A percentile compares a stretch with the other conserved stretches of the same genome.
These are phyloP conservation scores for Steinernema carpocapsae DNA, from an alignment of 2,888 invertebrate species.

Conservation along the genomic window DNA sequence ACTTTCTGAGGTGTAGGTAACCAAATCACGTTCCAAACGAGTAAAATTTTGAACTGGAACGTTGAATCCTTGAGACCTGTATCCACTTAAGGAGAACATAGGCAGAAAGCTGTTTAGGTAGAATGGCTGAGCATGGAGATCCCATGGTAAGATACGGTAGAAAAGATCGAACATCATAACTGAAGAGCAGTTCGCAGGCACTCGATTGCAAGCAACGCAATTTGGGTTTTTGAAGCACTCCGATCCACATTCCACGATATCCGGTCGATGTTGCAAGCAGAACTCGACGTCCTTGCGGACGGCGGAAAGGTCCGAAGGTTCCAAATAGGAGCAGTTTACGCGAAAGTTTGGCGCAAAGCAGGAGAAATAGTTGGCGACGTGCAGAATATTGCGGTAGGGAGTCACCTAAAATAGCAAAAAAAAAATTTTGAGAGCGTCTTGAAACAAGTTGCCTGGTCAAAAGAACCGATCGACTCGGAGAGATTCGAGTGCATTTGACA, in stretches of 20 bases:
- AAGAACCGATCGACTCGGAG: conserved; percentile 43
- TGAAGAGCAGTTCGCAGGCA: conserved; percentile 57
- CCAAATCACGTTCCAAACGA: conserved; percentile 31
- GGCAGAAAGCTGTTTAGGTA: conserved; percentile 64
- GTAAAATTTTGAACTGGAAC: conserved; percentile 25
- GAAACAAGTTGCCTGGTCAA: conserved; percentile 44
- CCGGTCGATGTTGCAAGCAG: conserved; percentile 48
- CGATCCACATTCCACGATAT: conserved; percentile 48
- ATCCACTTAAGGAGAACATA: conserved; percentile 61
- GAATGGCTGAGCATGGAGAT: conserved; percentile 49
- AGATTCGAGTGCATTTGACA: conserved; percentile 58
- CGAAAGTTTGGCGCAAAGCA: conserved; percentile 60
- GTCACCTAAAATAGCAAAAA: conserved; percentile 36
- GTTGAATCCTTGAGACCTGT: conserved; percentile 46
- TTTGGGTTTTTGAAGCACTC: conserved; percentile 36
- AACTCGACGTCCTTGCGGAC: conserved; percentile 50
- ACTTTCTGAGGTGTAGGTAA: conserved; percentile 9
- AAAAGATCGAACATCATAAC: conserved; percentile 66
- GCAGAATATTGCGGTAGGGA: conserved; percentile 57
- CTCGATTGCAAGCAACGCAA: conserved; percentile 38
- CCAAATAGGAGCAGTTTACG: conserved; percentile 60
- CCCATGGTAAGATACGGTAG: conserved; percentile 65
- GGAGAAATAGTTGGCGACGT: conserved; percentile 60
- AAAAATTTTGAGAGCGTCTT: not conserved
- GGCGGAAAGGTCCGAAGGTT: conserved; percentile 46